Conservation (phyloP, 2,888 invertebrate species). For the Diarsia dahlii region DNA sequence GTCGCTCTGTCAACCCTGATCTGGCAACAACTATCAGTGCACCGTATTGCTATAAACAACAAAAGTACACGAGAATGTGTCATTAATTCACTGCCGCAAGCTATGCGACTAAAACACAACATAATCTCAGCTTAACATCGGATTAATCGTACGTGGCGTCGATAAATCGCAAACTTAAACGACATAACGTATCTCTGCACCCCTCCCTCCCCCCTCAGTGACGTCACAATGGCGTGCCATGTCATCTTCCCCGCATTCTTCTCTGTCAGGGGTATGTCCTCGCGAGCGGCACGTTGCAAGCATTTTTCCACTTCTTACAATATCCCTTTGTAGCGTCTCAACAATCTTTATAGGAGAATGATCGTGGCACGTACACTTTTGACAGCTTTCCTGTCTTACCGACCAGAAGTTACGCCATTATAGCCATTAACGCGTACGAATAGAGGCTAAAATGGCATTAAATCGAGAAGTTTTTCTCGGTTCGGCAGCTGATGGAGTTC, state of each 20-base stretch:
- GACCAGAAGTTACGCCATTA: conserved; percentile 62
- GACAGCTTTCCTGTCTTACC: conserved; percentile 61
- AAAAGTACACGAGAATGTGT: conserved; percentile 17
- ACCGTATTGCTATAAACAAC: conserved; percentile 10
- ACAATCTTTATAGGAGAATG: conserved; percentile 59
- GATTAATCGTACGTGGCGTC: conserved; percentile 40
- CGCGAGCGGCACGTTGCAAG: conserved; percentile 42
- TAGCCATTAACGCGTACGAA: conserved; percentile 59
- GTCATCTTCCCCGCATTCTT: conserved; percentile 48
- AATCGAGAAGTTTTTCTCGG: conserved; percentile 53
- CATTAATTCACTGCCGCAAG: conserved; percentile 42
- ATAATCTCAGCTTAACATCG: conserved; percentile 43
- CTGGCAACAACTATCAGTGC: background rate
- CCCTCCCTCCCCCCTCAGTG: background rate
- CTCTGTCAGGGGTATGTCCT: conserved; percentile 44
- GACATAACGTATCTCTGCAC: conserved; percentile 11
- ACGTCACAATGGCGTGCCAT: conserved; percentile 25
- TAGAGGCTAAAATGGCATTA: conserved; percentile 53
- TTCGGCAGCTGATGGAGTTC: conserved; percentile 49
- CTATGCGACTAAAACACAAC: conserved; percentile 44
- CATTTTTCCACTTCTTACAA: conserved; percentile 58
- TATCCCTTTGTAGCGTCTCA: conserved; percentile 57
- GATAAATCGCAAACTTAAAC: conserved; percentile 57
- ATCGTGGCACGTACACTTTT: conserved; percentile 60
- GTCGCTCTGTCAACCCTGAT: background rate